Conservation (phyloP, 2,888 invertebrate species). For the Serrognathus titanus region DNA sequence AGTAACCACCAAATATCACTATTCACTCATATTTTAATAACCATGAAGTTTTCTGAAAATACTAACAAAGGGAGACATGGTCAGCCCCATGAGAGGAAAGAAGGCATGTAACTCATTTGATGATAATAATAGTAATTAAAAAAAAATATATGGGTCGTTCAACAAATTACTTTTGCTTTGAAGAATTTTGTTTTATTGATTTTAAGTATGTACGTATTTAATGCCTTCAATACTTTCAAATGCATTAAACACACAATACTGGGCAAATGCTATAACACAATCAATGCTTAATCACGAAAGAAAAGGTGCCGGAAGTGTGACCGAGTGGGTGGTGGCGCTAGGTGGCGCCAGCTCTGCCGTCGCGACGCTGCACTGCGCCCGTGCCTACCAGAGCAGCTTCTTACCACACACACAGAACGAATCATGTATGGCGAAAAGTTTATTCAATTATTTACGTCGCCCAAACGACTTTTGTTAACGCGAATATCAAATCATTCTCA, state of each 20-base stretch:
- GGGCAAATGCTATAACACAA: slow-evolving; percentile 19
- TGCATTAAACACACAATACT: neutral
- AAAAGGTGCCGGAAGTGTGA: slow-evolving; percentile 38
- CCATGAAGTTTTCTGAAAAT: no score
- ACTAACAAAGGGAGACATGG: no score
- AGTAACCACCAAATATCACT: no score
- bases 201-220: no score
- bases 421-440: neutral
- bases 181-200: no score
- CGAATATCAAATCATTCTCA: neutral
- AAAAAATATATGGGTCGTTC: no score
- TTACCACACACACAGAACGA: neutral
- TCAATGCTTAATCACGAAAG: slow-evolving; percentile 35
- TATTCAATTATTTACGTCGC: neutral
- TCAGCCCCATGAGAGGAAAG: no score
- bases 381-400: slow-evolving; percentile 19
- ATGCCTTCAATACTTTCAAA: no score
- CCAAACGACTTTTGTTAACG: neutral
- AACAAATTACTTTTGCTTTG: no score
- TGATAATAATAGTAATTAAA: no score
- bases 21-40: no score
- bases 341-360: slow-evolving; percentile 45
- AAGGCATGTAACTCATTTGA: no score
- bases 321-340: slow-evolving; percentile 40
- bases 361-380: slow-evolving; percentile 42